Conservation (phyloP, 2,797 vertebrate genomes). For the Apogon talboti region DNA sequence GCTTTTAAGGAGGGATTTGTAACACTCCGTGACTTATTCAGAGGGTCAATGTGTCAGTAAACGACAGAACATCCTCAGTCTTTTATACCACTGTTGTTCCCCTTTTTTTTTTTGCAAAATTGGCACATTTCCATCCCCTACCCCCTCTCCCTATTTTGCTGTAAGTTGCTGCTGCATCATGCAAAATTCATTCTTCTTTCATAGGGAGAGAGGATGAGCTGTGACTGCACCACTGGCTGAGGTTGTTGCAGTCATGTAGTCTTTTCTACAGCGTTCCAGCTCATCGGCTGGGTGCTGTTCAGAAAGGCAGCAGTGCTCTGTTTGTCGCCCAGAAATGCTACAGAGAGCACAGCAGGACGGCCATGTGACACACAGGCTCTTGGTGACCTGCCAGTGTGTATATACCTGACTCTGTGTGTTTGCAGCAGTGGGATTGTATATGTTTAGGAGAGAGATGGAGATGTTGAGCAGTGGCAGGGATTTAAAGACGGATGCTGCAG, state of each 20-base stretch:
- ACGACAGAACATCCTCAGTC: conserved; percentile 35
- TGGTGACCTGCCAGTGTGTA: conserved; percentile 47
- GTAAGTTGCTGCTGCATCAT: conserved; percentile 65
- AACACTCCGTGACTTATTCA: conserved; percentile 50
- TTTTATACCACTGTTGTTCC: conserved; percentile 6
- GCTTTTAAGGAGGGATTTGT: conserved; percentile 65
- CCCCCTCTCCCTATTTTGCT: conserved; percentile 21
- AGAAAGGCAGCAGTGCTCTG: conserved; percentile 30
- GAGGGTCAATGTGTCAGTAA: conserved; percentile 60
- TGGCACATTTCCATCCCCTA: conserved; percentile 29
- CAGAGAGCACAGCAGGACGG: conserved; percentile 30
- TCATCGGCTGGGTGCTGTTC: conserved; percentile 9
- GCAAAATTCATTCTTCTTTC: conserved; percentile 68
- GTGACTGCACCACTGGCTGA: conserved; percentile 43
- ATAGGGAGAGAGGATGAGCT: conserved; percentile 52
- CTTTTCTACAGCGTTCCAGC: conserved; percentile 7
- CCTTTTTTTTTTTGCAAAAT: conserved; percentile 34
- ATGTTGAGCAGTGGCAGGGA: conserved; percentile 43
- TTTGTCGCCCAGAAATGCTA: conserved; percentile 24
- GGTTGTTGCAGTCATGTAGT: conserved; percentile 25
- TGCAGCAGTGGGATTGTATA: conserved; percentile 49
- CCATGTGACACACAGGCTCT: conserved; percentile 28
- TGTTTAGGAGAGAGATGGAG: conserved; percentile 36
- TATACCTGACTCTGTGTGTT: conserved; percentile 20
- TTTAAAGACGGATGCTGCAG: conserved; percentile 61